Base-by-base conservation (phyloP, 2,113 vertebrate species). In the Pelodiscus sinensis region DNA sequence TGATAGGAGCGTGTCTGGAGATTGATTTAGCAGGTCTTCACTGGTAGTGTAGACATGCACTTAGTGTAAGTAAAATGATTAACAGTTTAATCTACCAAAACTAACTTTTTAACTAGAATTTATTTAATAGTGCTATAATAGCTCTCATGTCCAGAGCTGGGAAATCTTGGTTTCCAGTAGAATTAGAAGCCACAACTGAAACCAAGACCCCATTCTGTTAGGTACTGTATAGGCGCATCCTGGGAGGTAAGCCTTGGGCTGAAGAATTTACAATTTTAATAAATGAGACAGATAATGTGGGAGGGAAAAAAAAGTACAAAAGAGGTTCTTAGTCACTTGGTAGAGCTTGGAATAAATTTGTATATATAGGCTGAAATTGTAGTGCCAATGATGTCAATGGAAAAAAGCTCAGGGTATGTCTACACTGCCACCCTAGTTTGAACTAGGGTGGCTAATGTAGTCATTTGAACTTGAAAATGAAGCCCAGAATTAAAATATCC, bases 361-460 rank as follows among this genome's bases (percentile, higher is more conserved):
- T 92, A 84, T 93, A 44, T 77, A 73, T 90, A 31, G 58, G 92
- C 25, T 90, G 93, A 94, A 82, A 95, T 94, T 73, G 85, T 95
- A 90, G 96, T 95, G 92, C 93, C 88, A 88, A 90, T 93, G 93
- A 91, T 96, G 95, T 91, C 90, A 96, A 82, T 90, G 81, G 50
- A n/a, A 91, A 92, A 91, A 81, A n/a, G n/a, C n/a, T n/a, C n/a
- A 44, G 44, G 44, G 44, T 44, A 44, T 44, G 44, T 44, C 44
- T 44, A 44, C 44, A 44, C 44, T 44, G 44, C 44, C 44, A 44
- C 44, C 44, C 44, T 44, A 44, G 44, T 44, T 44, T 4, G 44
- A 44, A 44, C 44, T 44, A 44, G 44, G 44, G 4, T 44, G 44
- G 44, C 44, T 44, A 44, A 44, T 44, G 44, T 44, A 44, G 44